Evolutionary conservation across 2,888 invertebrate species (phyloP).

Genomic region (Caenorhabditis becei): DNA sequence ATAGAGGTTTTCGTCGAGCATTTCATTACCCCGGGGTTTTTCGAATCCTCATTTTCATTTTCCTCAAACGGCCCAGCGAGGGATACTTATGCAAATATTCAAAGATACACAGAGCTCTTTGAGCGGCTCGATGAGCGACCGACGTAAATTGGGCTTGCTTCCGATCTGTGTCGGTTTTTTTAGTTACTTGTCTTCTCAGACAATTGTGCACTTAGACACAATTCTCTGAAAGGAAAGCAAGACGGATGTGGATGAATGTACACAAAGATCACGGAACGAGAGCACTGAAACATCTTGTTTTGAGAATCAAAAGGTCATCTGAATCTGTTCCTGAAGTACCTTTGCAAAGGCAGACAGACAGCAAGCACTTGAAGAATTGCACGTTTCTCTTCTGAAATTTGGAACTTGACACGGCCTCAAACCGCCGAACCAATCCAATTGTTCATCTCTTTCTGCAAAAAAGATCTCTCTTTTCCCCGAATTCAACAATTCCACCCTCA

Average conservation of each 20-base stretch:
- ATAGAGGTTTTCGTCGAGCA: conserved; percentile 30
- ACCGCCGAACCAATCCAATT: conserved; percentile 45
- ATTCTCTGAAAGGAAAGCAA: conserved; percentile 1
- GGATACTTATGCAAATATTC: conserved; percentile 52
- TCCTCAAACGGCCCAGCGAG: conserved; percentile 15
- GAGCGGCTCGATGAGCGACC: conserved; percentile 43
- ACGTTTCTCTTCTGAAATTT: not conserved
- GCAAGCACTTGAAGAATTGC: not conserved
- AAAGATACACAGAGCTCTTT: conserved; percentile 33
- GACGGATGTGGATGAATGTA: conserved; percentile 17
- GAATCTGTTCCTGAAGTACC: not conserved
- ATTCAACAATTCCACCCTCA: not conserved
- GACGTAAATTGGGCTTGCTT: conserved; percentile 51
- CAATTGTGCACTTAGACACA: conserved; percentile 14
- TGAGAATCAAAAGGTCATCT: not conserved
- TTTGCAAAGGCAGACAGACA: not conserved
- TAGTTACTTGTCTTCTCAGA: conserved; percentile 11
- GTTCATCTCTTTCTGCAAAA: conserved; percentile 18
- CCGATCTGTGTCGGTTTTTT: conserved; percentile 42
- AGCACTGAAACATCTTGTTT: too few species aligned
- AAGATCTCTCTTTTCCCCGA: conserved; percentile 1
- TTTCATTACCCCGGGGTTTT: conserved; percentile 33
- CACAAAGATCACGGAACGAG: not conserved
- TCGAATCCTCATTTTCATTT: conserved; percentile 37
- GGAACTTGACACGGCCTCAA: conserved; percentile 7